Evolutionary conservation across 2,888 invertebrate genomes (phyloP).

Genomic region (Drosophila formosana): DNA sequence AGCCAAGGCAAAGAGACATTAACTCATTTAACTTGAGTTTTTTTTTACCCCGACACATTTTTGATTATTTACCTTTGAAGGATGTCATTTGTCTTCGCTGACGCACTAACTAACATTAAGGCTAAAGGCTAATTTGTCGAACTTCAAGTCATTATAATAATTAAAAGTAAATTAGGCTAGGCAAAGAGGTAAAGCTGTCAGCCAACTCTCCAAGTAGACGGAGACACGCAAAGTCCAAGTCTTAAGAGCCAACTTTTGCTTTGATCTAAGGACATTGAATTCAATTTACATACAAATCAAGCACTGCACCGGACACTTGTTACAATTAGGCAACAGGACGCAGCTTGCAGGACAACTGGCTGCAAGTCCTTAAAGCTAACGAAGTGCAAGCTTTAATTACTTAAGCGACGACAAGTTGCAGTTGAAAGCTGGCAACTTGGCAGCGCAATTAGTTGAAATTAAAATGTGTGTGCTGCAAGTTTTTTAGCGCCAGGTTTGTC

Average conservation of each 20-base stretch:
- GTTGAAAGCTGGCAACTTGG: slow-evolving; percentile 11
- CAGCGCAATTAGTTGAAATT: slow-evolving; percentile 78
- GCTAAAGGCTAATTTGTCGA: slow-evolving; percentile 74
- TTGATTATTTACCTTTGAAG: slow-evolving; percentile 54
- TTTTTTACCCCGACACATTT: slow-evolving; percentile 11
- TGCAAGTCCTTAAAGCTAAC: slow-evolving; percentile 62
- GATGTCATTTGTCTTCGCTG: slow-evolving; percentile 45
- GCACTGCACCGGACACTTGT: slow-evolving; percentile 59
- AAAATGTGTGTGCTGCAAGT: slow-evolving; percentile 70
- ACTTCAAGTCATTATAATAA: slow-evolving; percentile 79
- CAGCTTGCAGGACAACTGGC: slow-evolving; percentile 10
- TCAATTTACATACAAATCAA: slow-evolving; percentile 82
- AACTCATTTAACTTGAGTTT: slow-evolving; percentile 21
- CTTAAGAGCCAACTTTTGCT: slow-evolving; percentile 56
- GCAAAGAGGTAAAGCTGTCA: slow-evolving; percentile 51
- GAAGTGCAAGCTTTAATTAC: slow-evolving; percentile 78
- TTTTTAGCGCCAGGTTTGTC: slow-evolving; percentile 59
- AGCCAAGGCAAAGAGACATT: slow-evolving; percentile 7
- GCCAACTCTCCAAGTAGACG: slow-evolving; percentile 13
- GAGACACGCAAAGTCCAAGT: slow-evolving; percentile 6
- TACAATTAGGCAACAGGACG: slow-evolving; percentile 52
- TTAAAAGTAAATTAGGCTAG: slow-evolving; percentile 79
- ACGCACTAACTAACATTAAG: slow-evolving; percentile 60
- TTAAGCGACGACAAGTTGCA: slow-evolving; percentile 57
- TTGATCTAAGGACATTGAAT: slow-evolving; percentile 64